Evolutionary conservation across 2,113 vertebrate species (phyloP), one percentile per base, ranked within the genome.

Genomic region (Menidia beryllina): DNA sequence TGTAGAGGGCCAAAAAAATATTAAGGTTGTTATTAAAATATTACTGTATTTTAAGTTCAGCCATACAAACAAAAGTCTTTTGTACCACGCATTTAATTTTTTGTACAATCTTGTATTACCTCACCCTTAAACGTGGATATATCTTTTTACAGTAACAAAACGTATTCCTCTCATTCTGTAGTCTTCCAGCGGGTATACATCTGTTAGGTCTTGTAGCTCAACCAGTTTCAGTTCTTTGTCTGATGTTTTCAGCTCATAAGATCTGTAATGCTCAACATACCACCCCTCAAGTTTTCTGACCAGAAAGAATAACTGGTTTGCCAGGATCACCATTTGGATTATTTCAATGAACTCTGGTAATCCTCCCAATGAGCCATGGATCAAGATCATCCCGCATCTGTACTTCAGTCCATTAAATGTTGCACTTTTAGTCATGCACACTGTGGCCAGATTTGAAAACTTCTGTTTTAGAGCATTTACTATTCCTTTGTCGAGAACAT

Each of bases 281-380:
- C 30, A 30, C 30, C 30, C 30, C 30, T 30, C 30, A 30, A 30
- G 30, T 75, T 9, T 41, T 75, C n/a, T n/a, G 13, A 79, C 70
- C 23, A 82, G 59, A 11, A 78, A 84, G 5, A 78, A 19, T 15
- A 68, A 1, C 1, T 79, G 72, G 19, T 82, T 54, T 21, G 21
- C 36, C 21, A n/a, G n/a, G 23, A 74, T 65, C 30, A 77, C 45
- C 47, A 79, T 87, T 34, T 84, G 78, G 27, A 82, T 64, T 17
- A 82, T 87, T 76, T 87, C 68, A 57, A 38, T 4, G 41, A 87
- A 84, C 45, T 82, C 70, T 75, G 73, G 74, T 25, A 75, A 50
- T 59, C 76, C 72, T 77, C 67, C 72, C 36, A 75, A 13, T 64
- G 77, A 77, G 61, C 79, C 63, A 15, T 72, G 59, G 53, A 75